phyloP scores from a whole-genome alignment of 2,888 invertebrate species.

The Steinernema carpocapsae region DNA sequence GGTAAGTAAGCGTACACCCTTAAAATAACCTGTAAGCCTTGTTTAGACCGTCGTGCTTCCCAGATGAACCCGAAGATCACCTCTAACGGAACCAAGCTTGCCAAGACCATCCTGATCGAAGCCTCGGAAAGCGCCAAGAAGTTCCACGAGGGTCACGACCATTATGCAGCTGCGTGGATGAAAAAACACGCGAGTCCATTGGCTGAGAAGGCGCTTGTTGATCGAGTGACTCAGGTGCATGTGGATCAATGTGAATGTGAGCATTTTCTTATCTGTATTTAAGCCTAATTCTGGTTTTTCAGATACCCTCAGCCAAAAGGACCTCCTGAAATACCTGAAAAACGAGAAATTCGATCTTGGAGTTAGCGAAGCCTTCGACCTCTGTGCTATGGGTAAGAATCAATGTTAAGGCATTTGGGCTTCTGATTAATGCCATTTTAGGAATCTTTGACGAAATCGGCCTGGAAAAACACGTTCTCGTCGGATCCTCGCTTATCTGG shows the following conservation, averaged over 20 bases:
- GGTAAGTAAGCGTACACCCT: too few species aligned
- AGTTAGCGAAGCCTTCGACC: conserved; percentile 48
- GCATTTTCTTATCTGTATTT: too few species aligned
- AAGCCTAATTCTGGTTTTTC: too few species aligned
- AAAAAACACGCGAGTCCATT: background rate
- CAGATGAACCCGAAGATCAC: conserved; percentile 36
- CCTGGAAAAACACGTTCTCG: conserved; percentile 36
- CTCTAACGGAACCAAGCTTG: conserved; percentile 27
- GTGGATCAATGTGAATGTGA: too few species aligned
- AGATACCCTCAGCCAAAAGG: conserved; percentile 36
- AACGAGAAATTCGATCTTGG: conserved; percentile 51
- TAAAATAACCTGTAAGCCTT: background rate
- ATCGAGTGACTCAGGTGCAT: conserved; percentile 38
- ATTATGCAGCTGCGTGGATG: background rate
- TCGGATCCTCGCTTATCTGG: background rate
- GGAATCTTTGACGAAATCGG: conserved; percentile 47
- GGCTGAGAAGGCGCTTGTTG: conserved; percentile 25
- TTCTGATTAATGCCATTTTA: conserved; percentile 32
- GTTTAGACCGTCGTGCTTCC: conserved; percentile 45
- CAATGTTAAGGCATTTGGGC: background rate
- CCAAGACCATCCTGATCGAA: conserved; percentile 36
- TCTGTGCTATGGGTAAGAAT: conserved; percentile 46
- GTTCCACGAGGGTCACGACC: background rate
- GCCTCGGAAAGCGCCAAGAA: background rate
- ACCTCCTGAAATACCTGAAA: conserved; percentile 42